Conservation (phyloP, 2,113 vertebrate species). For the Lampris incognitus region DNA sequence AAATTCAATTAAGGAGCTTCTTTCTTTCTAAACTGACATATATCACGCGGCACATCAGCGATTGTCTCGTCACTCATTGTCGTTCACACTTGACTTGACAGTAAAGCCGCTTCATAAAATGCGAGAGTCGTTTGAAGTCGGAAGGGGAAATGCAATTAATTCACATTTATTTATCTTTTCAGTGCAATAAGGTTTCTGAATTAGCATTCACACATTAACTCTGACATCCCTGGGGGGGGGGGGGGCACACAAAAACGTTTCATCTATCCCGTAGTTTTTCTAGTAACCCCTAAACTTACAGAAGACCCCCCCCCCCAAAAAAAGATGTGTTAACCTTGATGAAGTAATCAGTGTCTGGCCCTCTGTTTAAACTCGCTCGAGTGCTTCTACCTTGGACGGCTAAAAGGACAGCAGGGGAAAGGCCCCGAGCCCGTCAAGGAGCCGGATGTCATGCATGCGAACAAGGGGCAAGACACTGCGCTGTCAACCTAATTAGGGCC, state of each 20-base stretch:
- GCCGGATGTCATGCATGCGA: slow-evolving; percentile 52
- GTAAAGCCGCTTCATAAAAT: too few species aligned
- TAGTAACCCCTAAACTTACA: too few species aligned
- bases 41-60: too few species aligned
- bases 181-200: not conserved
- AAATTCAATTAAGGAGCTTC: too few species aligned
- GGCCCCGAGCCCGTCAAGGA: slow-evolving; percentile 38
- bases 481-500: slow-evolving; percentile 71
- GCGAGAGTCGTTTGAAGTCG: too few species aligned
- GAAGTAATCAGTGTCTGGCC: slow-evolving; percentile 21
- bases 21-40: too few species aligned
- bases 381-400: slow-evolving; percentile 28
- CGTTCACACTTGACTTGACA: too few species aligned
- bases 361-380: slow-evolving; percentile 49
- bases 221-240: not conserved
- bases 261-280: too few species aligned
- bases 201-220: slow-evolving; percentile 66
- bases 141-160: too few species aligned
- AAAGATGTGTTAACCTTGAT: not conserved
- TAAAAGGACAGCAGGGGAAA: slow-evolving; percentile 35
- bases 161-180: too few species aligned
- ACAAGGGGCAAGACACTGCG: slow-evolving; percentile 51
- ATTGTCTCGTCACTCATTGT: too few species aligned
- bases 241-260: not conserved
- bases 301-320: not conserved